These are phyloP conservation scores for Schizotus pectinicornis DNA, from an alignment of 2,888 invertebrate genomes.

Conservation along the genomic window DNA sequence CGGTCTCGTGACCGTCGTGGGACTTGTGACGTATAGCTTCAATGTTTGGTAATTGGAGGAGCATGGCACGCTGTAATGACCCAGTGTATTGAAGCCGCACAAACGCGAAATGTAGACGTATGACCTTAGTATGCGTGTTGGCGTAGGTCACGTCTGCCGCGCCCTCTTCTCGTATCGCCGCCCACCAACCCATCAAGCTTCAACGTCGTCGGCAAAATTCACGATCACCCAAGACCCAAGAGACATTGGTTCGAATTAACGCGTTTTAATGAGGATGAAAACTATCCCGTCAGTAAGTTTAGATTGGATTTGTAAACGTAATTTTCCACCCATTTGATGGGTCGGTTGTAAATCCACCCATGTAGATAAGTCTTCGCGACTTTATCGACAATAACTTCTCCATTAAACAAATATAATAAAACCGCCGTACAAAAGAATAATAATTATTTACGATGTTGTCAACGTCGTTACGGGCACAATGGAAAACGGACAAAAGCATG, in stretches of 20 bases:
- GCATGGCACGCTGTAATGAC: conserved; percentile 29
- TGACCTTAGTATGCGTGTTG: conserved; percentile 39
- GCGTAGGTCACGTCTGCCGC: conserved; percentile 39
- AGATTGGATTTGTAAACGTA: too few relatives aligned
- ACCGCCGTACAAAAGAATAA: conserved; percentile 8
- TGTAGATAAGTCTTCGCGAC: background rate
- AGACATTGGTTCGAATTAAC: background rate
- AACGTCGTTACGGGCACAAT: conserved; percentile 1
- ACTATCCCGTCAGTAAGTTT: too few relatives aligned
- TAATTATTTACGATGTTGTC: conserved; percentile 15
- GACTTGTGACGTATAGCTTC: conserved; percentile 20
- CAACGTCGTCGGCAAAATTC: background rate
- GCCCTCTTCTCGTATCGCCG: background rate
- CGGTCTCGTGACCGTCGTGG: conserved; percentile 11
- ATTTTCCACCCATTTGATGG: too few relatives aligned
- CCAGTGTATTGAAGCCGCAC: conserved; percentile 34
- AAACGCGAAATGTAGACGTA: conserved; percentile 32
- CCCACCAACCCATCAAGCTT: conserved; percentile 6
- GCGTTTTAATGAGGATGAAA: conserved; percentile 7
- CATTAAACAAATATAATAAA: conserved; percentile 8
- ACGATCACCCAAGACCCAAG: background rate
- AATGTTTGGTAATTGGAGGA: conserved; percentile 26
- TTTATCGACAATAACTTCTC: conserved; percentile 12
- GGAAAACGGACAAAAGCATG: too few relatives aligned
- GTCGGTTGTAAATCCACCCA: too few relatives aligned